Evolutionary conservation across 23 tunicate genomes (phyloP).

Genomic region (Ascidia mentula): DNA sequence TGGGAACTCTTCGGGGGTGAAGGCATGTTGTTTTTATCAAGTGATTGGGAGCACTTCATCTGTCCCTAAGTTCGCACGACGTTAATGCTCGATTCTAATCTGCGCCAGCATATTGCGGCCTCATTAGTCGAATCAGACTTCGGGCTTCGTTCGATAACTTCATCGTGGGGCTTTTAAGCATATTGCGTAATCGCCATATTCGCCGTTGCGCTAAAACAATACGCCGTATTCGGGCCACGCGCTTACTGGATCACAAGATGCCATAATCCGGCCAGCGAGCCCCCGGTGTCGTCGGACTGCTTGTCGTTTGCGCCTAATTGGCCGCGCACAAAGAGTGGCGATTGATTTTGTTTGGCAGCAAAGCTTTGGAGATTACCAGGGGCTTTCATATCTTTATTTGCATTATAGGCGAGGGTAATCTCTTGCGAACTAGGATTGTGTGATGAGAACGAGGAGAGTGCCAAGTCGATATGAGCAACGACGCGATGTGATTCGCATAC

Average conservation of each 20-base stretch:
- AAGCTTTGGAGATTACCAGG: not conserved
- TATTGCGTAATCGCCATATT: not conserved
- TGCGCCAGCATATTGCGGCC: not conserved
- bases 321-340: not conserved
- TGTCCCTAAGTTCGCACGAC: constrained; percentile 1
- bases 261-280: constrained; percentile 5
- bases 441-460: not conserved
- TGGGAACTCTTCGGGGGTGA: not conserved
- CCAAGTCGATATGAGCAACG: too few species aligned
- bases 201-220: not conserved
- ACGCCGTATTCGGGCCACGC: not conserved
- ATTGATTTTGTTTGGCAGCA: not conserved
- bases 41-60: not conserved
- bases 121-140: constrained; percentile 1
- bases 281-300: too few species aligned
- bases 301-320: constrained; percentile 12
- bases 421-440: not conserved
- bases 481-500: too few species aligned
- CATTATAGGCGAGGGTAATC: not conserved
- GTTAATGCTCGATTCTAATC: not conserved
- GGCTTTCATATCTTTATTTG: not conserved
- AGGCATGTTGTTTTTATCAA: not conserved
- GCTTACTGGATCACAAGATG: not conserved
- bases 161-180: constrained; percentile 7
- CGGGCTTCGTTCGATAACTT: not conserved